These are phyloP conservation scores for Orthosia cruda DNA, from an alignment of 2,888 invertebrate species.

Conservation along the genomic window DNA sequence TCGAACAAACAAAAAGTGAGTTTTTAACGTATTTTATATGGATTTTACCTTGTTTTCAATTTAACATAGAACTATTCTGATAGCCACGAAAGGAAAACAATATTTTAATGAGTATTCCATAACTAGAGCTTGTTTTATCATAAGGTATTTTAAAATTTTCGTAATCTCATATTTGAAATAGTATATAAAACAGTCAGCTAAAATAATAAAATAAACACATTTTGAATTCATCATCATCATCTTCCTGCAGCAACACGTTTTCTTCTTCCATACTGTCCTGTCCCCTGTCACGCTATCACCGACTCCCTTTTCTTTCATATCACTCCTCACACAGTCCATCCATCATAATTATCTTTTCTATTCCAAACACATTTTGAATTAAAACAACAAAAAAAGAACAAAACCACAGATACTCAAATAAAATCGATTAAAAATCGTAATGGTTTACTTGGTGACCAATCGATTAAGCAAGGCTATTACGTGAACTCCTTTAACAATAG, in stretches of 20 bases:
- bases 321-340: too few species aligned
- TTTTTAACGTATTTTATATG: neutral
- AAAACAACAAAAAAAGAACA: neutral
- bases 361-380: neutral
- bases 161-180: neutral
- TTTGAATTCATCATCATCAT: too few species aligned
- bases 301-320: too few species aligned
- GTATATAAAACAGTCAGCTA: too few species aligned
- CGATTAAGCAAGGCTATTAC: slow-evolving; percentile 30
- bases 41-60: neutral
- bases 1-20: slow-evolving; percentile 80
- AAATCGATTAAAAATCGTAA: neutral
- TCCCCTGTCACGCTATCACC: too few species aligned
- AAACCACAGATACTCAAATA: neutral
- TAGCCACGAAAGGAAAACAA: neutral
- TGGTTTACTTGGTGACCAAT: slow-evolving; percentile 36
- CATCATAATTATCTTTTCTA: too few species aligned
- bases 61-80: neutral
- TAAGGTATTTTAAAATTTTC: neutral
- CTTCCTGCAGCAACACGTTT: too few species aligned
- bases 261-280: too few species aligned
- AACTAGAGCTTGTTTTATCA: neutral
- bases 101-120: neutral
- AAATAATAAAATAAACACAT: too few species aligned
- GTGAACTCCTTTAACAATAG: slow-evolving; percentile 4